phyloP scores from a whole-genome alignment of 2,797 vertebrate genomes.

The Emys orbicularis region DNA sequence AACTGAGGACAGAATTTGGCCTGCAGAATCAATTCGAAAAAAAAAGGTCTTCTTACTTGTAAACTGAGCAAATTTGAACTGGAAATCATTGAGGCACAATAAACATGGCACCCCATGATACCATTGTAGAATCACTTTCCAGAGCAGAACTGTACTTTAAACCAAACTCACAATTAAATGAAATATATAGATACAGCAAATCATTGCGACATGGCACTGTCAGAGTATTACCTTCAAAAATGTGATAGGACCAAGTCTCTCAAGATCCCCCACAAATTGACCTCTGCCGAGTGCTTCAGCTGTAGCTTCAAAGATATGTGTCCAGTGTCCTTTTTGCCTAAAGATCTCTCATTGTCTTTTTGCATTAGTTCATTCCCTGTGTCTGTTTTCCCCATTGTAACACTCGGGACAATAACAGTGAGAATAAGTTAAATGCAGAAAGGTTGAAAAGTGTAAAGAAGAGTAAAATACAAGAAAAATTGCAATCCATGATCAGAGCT shows the following conservation, averaged over 20 bases:
- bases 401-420: neutral
- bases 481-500: neutral
- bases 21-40: neutral
- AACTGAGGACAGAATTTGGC: neutral
- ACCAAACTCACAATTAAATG: neutral
- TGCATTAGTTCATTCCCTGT: rapidly evolving
- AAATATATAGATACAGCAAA: neutral
- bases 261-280: neutral
- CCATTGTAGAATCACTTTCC: neutral
- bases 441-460: neutral
- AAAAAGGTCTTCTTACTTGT: neutral
- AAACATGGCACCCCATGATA: rapidly evolving
- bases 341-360: slow-evolving; percentile 8
- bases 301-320: neutral
- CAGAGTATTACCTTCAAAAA: neutral
- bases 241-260: neutral
- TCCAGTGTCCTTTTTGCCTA: neutral
- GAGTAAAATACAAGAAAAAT: neutral
- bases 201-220: neutral
- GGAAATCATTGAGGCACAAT: neutral
- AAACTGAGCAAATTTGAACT: neutral
- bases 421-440: neutral
- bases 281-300: neutral
- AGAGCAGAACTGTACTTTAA: neutral
- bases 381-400: slow-evolving; percentile 19